Conservation (phyloP, 2,113 vertebrate species). For the Carollia perspicillata region DNA sequence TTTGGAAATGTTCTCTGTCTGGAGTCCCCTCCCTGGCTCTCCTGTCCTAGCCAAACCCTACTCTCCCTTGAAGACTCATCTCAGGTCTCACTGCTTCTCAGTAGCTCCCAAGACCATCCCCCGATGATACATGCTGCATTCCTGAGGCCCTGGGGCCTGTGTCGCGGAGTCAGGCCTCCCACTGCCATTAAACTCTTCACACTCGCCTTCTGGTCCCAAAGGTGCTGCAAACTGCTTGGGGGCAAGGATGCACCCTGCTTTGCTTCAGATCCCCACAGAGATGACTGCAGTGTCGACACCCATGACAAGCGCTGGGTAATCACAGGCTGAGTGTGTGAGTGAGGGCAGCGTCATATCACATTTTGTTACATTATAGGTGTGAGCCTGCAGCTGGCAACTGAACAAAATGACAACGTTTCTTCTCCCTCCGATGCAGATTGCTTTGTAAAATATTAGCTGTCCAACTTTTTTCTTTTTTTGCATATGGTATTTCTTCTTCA, state of each 20-base stretch:
- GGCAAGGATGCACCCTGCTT: neutral
- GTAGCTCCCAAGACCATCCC: neutral
- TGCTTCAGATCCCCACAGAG: neutral
- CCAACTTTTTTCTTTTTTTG: neutral
- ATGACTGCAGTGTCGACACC: neutral
- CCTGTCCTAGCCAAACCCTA: neutral
- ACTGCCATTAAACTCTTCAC: neutral
- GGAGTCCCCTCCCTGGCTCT: neutral
- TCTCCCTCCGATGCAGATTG: neutral
- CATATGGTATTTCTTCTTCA: conserved; percentile 36
- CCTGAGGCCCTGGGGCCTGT: neutral
- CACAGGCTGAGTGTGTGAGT: neutral
- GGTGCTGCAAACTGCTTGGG: neutral
- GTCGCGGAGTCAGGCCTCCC: neutral
- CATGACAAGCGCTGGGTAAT: neutral
- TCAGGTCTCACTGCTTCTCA: neutral
- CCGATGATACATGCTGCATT: neutral
- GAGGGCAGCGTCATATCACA: neutral
- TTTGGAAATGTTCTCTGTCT: neutral
- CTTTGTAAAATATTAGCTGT: conserved; percentile 58
- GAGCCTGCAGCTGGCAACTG: neutral
- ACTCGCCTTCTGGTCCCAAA: neutral
- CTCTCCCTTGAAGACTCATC: neutral
- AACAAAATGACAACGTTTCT: conserved; percentile 17
- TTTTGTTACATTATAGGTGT: conserved; percentile 35